Base-by-base conservation (phyloP, 2,113 vertebrate species). In the Acrocephalus arundinaceus region DNA sequence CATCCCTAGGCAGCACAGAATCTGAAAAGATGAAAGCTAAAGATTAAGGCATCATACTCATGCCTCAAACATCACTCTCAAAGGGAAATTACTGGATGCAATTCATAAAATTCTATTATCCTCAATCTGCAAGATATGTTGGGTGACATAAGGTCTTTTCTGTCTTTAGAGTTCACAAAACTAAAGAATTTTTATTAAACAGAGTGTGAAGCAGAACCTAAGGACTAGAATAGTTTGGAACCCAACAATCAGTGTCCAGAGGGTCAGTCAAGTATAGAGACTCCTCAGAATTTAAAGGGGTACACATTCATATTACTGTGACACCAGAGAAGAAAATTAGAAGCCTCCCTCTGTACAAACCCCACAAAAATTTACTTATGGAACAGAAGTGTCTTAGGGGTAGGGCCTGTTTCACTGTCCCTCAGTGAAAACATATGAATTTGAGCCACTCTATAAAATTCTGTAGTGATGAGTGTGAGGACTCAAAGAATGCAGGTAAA, bases 181-280 rank as follows among this genome's bases (percentile, higher is more conserved):
- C 10, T 65, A 48, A 87, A 37, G 17, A 3, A 3, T 37, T 61
- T 72, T 80, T 84, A 15, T 81, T 74, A 37, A 80, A 66, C 8
- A 58, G 11, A 17, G 3, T 52, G 4, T 51, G 30, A 81, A 84
- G 24, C 9, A 24, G 15, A 71, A 54, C 6, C 4, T 22, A 46
- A 68, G 12, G 5, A 63, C 6, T 30, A 59, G 25, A 63, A 11
- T 5, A 48, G 2, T 79, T 48, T 63, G 46, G 35, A 94, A 51
- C 2, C 2, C 11, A 87, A 18, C 6, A 68, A 30, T 24, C 35
- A 57, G 13, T 0, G 0, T 55, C 13, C 35, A 37, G n/a, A 46
- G 13, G 15, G 1, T 7, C 54, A 8, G 61, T 90, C 37, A 80
- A 41, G 25, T 41, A 33, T 15, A 25, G 1, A 41, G 18, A 15